A percentile compares a stretch with the other conserved stretches of the same genome.
phyloP scores from a whole-genome alignment of 2,113 vertebrate species.

The Kryptolebias marmoratus region DNA sequence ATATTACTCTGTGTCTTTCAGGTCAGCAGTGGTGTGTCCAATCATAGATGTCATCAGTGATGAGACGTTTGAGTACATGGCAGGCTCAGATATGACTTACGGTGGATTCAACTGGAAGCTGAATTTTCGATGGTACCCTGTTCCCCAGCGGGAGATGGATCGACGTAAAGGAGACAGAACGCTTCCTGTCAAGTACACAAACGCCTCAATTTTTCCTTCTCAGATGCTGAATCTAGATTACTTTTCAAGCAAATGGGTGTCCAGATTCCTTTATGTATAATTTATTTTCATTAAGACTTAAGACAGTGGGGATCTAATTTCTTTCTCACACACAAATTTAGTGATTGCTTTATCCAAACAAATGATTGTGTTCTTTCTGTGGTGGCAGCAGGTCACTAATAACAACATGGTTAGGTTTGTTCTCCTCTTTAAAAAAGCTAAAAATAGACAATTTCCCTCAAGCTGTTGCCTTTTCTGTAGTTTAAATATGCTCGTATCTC shows the following conservation, averaged over 20 bases:
- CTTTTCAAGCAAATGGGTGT: neutral
- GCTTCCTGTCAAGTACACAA: slow-evolving; percentile 89
- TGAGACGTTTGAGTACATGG: slow-evolving; percentile 98
- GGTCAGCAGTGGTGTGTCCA: slow-evolving; percentile 94
- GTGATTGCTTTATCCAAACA: neutral
- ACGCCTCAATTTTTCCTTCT: neutral
- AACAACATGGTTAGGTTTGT: too few species aligned
- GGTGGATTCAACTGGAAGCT: slow-evolving; percentile 99
- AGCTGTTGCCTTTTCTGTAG: slow-evolving; percentile 11
- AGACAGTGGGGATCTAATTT: too few species aligned
- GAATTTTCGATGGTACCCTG: slow-evolving; percentile 98
- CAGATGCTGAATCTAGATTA: neutral
- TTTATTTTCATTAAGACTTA: too few species aligned
- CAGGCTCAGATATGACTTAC: slow-evolving; percentile 98
- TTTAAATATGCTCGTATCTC: slow-evolving; percentile 10
- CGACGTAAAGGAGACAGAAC: slow-evolving; percentile 96
- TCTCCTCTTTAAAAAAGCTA: slow-evolving; percentile 9
- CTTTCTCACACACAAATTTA: too few species aligned
- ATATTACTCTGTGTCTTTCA: slow-evolving; percentile 55
- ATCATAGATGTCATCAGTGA: slow-evolving; percentile 99
- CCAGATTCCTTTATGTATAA: too few species aligned
- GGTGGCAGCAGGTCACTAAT: too few species aligned
- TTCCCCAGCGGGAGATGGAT: slow-evolving; percentile 98
- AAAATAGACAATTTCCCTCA: slow-evolving; percentile 43
- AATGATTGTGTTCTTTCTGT: too few species aligned